phyloP scores from a whole-genome alignment of 2,888 invertebrate species.

The Julus scandinavius region DNA sequence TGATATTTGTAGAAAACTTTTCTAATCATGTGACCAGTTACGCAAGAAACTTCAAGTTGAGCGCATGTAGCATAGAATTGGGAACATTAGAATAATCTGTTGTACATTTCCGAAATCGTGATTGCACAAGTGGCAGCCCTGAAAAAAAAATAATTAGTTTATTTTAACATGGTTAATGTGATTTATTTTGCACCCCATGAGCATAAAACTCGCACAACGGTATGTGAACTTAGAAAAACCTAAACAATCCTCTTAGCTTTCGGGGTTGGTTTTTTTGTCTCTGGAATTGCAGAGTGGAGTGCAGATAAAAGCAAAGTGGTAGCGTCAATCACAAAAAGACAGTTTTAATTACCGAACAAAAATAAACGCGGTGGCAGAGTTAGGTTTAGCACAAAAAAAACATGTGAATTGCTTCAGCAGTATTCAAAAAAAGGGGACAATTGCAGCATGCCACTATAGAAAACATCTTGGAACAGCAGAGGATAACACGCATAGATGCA shows the following conservation, averaged over 20 bases:
- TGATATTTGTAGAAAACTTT: neutral
- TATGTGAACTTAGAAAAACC: neutral
- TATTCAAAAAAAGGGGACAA: slow-evolving; percentile 17
- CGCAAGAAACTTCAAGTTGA: neutral
- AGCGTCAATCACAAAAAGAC: slow-evolving; percentile 45
- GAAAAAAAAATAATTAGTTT: slow-evolving; percentile 25
- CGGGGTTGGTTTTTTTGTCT: neutral
- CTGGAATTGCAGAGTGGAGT: neutral
- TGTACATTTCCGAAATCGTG: neutral
- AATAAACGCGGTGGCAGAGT: neutral
- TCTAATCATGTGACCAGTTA: neutral
- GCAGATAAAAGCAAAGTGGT: slow-evolving; percentile 43
- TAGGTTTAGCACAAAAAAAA: neutral
- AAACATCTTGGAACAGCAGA: neutral
- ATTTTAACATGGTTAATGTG: slow-evolving; percentile 44
- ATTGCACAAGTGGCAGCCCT: slow-evolving; percentile 15
- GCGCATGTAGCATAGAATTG: neutral
- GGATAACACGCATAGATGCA: slow-evolving; percentile 28
- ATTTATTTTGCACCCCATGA: slow-evolving; percentile 37
- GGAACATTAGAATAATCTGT: neutral
- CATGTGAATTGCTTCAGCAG: slow-evolving; percentile 23
- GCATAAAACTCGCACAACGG: slow-evolving; percentile 19
- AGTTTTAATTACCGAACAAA: slow-evolving; percentile 39
- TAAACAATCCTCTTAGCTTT: slow-evolving; percentile 10
- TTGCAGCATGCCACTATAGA: neutral